phyloP scores from a whole-genome alignment of 2,888 invertebrate species.

The Meandrusa payeni region DNA sequence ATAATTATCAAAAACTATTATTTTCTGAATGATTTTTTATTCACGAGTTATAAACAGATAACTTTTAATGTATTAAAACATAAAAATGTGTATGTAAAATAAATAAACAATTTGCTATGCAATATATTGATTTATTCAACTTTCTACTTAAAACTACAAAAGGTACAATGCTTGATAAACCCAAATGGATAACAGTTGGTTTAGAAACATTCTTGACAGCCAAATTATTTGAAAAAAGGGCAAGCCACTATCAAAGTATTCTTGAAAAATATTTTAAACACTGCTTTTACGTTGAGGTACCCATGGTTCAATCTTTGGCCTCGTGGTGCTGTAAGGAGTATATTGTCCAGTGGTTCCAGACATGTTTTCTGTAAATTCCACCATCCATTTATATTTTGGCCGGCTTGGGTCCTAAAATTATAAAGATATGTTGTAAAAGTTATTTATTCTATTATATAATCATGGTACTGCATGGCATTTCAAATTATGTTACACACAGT shows the following conservation, averaged over 20 bases:
- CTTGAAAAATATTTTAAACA: no score
- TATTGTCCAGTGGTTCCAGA: conserved; percentile 91
- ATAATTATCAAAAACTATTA: no score
- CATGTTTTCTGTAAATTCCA: conserved; percentile 90
- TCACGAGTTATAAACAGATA: no score
- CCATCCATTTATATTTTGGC: conserved; percentile 93
- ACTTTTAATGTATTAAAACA: no score
- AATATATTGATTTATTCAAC: conserved; percentile 46
- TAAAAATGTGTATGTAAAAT: no score
- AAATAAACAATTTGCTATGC: conserved; percentile 8
- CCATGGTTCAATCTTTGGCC: conserved; percentile 95
- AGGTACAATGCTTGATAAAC: conserved; percentile 4
- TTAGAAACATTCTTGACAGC: not conserved
- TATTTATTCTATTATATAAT: no score
- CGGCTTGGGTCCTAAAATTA: conserved; percentile 83
- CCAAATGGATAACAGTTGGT: not conserved
- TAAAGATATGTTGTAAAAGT: no score
- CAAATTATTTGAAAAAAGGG: not conserved
- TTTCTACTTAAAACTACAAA: conserved; percentile 62
- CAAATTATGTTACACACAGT: no score
- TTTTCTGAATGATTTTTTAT: no score
- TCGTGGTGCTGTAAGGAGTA: conserved; percentile 94
- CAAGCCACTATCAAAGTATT: no score
- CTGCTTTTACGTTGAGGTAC: conserved; percentile 56
- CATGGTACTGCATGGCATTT: no score